Base-by-base conservation (phyloP, 2,113 vertebrate genomes). In the Ivindomyrus marchei region DNA sequence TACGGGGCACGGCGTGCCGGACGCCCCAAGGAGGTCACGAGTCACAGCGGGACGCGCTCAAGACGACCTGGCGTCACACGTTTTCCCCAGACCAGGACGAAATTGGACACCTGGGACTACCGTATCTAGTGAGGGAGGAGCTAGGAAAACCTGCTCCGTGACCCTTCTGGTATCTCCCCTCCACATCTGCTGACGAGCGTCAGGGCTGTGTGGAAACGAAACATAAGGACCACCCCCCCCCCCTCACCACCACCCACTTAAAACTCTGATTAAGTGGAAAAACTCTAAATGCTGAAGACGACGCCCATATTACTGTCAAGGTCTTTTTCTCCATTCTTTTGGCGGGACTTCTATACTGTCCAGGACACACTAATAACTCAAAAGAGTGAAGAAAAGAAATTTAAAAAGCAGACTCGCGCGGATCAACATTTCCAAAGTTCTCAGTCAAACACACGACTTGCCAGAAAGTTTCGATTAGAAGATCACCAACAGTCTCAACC, bases 181-280 rank as follows among this genome's bases (percentile, higher is more conserved):
- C 90, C 92, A 91, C 91, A 96, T 95, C 94, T 96, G 95, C 94
- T 93, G 93, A 96, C 90, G n/a, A 91, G 93, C 94, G 93, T 93
- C 93, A 90, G 10, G 49, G 86, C 31, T 56, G 49, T 31, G 49
- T 87, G 50, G 49, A 53, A 39, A 77, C 2, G 31, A 39, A 17
- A n/a, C 74, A 80, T 77, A 42, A 77, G 74, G 74, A 77, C 36
- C 36, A 17, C 13, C 74, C 70, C 70, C 27, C 27, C 31, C 70
- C 31, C 74, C 4, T 4, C 66, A 27, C 31, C 74, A 17, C 36
- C 74, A 80, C 74, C 21, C 74, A 80, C 56, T 88, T 24, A 85
- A 85, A 49, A 56, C 36, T 88, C 36, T n/a, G 56, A 62, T 42
- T 46, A 24, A n/a, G 87, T 62, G 87, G 36, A 42, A 42, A 88